Base-by-base conservation (phyloP, 2,797 vertebrate species). In the Tadarida brasiliensis region DNA sequence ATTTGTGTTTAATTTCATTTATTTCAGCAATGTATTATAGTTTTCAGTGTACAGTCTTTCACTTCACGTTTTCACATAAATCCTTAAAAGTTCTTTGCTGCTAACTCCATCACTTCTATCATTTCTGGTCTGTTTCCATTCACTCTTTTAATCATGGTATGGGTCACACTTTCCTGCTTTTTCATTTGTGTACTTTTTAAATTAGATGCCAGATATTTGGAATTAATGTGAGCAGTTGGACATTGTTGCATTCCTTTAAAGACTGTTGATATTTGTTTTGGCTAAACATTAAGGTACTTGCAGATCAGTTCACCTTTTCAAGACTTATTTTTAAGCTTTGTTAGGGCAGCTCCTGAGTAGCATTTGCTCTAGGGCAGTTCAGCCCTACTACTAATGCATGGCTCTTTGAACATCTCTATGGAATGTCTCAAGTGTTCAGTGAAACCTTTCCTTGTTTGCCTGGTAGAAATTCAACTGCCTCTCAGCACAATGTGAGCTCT, bases 21-120 rank as follows among this genome's bases (percentile, higher is more conserved):
- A 73, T 74, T 85, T 70, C 10, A 68, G 39, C 17, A 39, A 7
- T 91, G 15, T 67, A 74, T 80, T 47, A 78, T 51, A 33, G 10
- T 86, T 80, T 63, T 91, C 51, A 61, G 5, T 30, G 22, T n/a
- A 76, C 1, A 81, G 30, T 54, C 20, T 59, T 82, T 67, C 39
- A 76, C n/a, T 12, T 87, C 26, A 8, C n/a, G 28, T 87, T 93
- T 92, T 90, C 65, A 54, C 65, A 14, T 20, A 89, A 90, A 78
- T 54, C 2, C 14, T 63, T 89, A 22, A 65, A 73, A 81, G 20
- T 49, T 63, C 33, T 81, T 85, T 91, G 54, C 24, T 26, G 24
- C 16, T 56, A 90, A 84, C 14, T 84, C 30, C 3, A 70, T 67
- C 33, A 91, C 12, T 9, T 88, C 54, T 85, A 84, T 19, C n/a